Base-by-base conservation (phyloP, 2,888 invertebrate genomes). In the Eledone cirrhosa region DNA sequence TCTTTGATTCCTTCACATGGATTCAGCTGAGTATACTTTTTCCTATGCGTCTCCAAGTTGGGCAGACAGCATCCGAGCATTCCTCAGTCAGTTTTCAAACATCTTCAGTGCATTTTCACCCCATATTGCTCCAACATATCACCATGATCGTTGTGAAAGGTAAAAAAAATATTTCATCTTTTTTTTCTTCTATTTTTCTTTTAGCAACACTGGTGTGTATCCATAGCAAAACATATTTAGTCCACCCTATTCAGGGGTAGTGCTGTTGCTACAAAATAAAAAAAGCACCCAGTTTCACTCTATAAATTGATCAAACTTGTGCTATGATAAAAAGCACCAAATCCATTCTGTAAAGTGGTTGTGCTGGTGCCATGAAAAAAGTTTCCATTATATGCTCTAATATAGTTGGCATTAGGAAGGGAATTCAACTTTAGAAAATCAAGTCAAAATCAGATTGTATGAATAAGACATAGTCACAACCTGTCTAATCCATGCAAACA, bases 81-180 rank as follows among this genome's bases (percentile, higher is more conserved):
- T 89, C 77, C 75, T 87, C 41, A 85, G 86, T 1, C 88, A 88
- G 81, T 97, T 97, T 90, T 96, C 96, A 89, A 97, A 97, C 91
- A 92, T 97, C 82, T 98, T 97, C 91, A 97, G 97, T 90, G 97
- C 97, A 92, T 98, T 98, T 91, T 96, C 97, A 90, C 95, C 95
- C 91, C 97, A 97, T 90, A 97, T 98, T 81, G 96, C 97, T 47
- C 98, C 98, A 53, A 96, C 97, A 82, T 97, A 97, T 92, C 96
- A 97, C 90, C 98, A 98, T 93, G 98, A 98, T 91, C 94, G 98
- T 80, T 98, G 97, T 91, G 98, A 98, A 92, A 94, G 96, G 96
- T 96, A 92, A 87, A 87, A 41, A n/a, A 41, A 41, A 11, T 11
- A 41, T 41, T 41, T 41, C 1, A 41, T 41, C 48, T 14, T 41